phyloP scores from a whole-genome alignment of 2,113 vertebrate genomes.

The Ascaphus truei region DNA sequence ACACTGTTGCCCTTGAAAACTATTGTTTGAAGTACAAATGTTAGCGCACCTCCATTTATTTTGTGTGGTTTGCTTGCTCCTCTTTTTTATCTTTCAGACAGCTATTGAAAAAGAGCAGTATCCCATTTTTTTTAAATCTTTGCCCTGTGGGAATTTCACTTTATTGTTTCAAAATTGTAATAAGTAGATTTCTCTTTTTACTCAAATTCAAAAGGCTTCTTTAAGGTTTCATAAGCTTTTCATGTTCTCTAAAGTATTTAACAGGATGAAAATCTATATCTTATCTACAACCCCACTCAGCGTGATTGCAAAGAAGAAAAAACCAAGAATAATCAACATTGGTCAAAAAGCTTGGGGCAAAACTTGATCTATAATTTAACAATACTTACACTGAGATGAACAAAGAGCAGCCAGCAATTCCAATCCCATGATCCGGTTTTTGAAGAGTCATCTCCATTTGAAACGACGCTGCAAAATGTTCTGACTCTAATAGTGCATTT shows the following conservation, averaged over 20 bases:
- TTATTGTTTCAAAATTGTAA: slow-evolving; percentile 44
- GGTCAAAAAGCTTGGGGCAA: slow-evolving; percentile 46
- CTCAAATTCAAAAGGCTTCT: slow-evolving; percentile 39
- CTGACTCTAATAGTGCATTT: slow-evolving; percentile 1
- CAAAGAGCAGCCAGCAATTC: slow-evolving; percentile 36
- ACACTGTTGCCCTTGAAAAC: not conserved
- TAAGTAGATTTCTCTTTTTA: slow-evolving; percentile 40
- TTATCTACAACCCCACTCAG: slow-evolving; percentile 18
- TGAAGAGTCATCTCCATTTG: slow-evolving; percentile 42
- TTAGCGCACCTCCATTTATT: not conserved
- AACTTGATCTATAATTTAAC: slow-evolving; percentile 52
- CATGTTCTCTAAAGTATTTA: slow-evolving; percentile 1
- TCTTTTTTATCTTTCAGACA: slow-evolving; percentile 33
- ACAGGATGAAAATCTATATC: slow-evolving; percentile 10
- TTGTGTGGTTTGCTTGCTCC: slow-evolving; percentile 10
- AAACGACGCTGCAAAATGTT: slow-evolving; percentile 39
- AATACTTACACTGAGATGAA: slow-evolving; percentile 26
- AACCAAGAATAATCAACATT: slow-evolving; percentile 36
- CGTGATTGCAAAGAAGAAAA: not conserved
- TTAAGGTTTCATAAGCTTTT: slow-evolving; percentile 16
- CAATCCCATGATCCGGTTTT: slow-evolving; percentile 41
- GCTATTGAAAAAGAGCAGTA: not conserved
- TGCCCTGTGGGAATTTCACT: slow-evolving; percentile 37
- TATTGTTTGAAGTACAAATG: slow-evolving; percentile 9
- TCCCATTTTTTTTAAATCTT: slow-evolving; percentile 39